Evolutionary conservation across 1,140 invertebrate species (phyloP).

Genomic region (Drosophila murphyi): DNA sequence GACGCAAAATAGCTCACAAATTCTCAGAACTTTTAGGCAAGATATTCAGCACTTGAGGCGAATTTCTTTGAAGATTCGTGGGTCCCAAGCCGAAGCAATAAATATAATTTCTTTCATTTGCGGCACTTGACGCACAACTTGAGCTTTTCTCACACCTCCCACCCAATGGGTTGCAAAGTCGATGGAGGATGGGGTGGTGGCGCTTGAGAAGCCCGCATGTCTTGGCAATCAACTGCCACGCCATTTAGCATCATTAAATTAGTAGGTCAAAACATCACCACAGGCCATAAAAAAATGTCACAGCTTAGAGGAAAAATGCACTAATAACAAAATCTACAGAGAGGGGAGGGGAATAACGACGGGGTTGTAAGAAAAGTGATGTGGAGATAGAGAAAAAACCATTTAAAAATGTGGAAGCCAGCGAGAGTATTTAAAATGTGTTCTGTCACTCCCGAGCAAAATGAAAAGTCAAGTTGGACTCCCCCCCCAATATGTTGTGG

Average conservation of each 20-base stretch:
- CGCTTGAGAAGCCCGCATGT: constrained; percentile 61
- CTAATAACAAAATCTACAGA: constrained; percentile 8
- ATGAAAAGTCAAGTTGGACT: constrained; percentile 73
- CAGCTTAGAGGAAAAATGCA: constrained; percentile 53
- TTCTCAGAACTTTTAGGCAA: constrained; percentile 5
- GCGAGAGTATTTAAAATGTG: constrained; percentile 49
- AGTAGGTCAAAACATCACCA: constrained; percentile 78
- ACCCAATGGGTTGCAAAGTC: background rate
- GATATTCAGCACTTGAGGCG: constrained; percentile 1
- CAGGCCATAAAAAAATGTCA: constrained; percentile 80
- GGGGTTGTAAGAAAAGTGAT: constrained; percentile 11
- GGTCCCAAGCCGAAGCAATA: constrained; percentile 50
- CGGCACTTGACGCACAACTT: constrained; percentile 49
- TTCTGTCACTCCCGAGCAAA: constrained; percentile 40
- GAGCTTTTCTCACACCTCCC: constrained; percentile 56
- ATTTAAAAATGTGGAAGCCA: constrained; percentile 63
- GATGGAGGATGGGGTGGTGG: constrained; percentile 9
- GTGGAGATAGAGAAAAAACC: constrained; percentile 38
- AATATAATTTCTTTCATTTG: constrained; percentile 71
- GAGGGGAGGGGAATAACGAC: constrained; percentile 9
- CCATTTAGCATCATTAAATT: constrained; percentile 82
- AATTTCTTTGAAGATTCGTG: constrained; percentile 2
- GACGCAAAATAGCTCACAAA: background rate
- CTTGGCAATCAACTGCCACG: constrained; percentile 75
- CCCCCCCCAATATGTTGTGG: constrained; percentile 15